Percentiles rank a stretch among this genome's conserved stretches.
Conservation (phyloP, 2,113 vertebrate genomes). For the Pagrus major region DNA sequence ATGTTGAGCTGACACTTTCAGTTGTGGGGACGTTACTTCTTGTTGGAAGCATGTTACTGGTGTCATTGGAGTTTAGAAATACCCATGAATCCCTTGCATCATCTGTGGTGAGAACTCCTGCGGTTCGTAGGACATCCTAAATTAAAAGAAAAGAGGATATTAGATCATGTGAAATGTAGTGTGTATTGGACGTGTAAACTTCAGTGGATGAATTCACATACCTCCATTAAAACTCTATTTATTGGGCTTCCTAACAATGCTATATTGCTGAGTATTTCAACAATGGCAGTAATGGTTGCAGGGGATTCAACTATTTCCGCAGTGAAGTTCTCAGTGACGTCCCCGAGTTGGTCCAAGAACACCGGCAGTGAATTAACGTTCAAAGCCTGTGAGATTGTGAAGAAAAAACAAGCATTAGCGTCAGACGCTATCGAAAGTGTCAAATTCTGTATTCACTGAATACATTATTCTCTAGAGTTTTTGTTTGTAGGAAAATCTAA, state of each 20-base stretch:
- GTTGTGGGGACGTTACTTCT: rapidly evolving
- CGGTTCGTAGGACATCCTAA: constrained; percentile 53
- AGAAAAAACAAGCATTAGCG: not conserved
- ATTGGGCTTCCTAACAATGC: rapidly evolving
- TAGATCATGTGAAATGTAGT: not conserved
- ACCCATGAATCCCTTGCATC: constrained; percentile 32
- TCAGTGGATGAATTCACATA: constrained; percentile 4
- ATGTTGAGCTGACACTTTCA: constrained; percentile 33
- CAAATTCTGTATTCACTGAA: not conserved
- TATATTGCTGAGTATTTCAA: constrained; percentile 43
- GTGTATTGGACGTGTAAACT: not conserved
- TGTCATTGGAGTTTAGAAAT: not conserved
- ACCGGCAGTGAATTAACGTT: not conserved
- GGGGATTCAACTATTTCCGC: constrained; percentile 12
- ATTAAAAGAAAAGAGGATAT: constrained; percentile 12
- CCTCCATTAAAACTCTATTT: not conserved
- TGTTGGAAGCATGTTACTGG: rapidly evolving
- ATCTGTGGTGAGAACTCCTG: constrained; percentile 47
- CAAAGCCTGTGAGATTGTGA: constrained; percentile 39
- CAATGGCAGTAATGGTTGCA: constrained; percentile 45
- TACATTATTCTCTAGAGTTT: too few species aligned
- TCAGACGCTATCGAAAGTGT: not conserved
- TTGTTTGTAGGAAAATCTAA: too few species aligned
- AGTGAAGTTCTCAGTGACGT: not conserved
- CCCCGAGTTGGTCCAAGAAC: constrained; percentile 32